These are phyloP conservation scores for Hormaphis cornu DNA, from an alignment of 1,140 invertebrate genomes.

Conservation along the genomic window DNA sequence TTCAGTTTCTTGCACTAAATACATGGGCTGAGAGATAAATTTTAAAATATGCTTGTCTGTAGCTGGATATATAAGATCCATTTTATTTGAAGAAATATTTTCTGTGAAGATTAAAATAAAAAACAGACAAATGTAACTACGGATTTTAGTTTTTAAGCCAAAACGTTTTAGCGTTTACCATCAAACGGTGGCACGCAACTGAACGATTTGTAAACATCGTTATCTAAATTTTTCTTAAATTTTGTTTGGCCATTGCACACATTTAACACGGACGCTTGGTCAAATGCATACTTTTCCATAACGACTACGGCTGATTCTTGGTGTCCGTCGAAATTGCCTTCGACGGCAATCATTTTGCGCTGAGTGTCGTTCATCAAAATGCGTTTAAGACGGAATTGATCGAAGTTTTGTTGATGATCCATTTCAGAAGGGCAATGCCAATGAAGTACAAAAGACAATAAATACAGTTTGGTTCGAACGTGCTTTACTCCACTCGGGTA, in stretches of 20 bases:
- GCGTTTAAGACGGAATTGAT: neutral
- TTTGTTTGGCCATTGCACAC: neutral
- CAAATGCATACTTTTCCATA: slow-evolving; percentile 14
- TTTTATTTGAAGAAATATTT: slow-evolving; percentile 46
- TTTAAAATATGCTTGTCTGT: slow-evolving; percentile 84
- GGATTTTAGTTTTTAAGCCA: too few relatives aligned
- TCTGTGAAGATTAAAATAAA: too few relatives aligned
- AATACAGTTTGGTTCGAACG: too few relatives aligned
- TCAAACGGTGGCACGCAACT: slow-evolving; percentile 7
- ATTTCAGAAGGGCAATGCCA: neutral
- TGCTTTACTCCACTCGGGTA: too few relatives aligned
- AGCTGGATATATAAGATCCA: slow-evolving; percentile 74
- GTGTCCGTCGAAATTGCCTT: neutral
- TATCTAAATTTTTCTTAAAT: neutral
- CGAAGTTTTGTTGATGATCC: neutral
- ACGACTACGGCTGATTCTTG: neutral
- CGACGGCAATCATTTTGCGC: slow-evolving; percentile 18
- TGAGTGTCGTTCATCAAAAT: slow-evolving; percentile 21
- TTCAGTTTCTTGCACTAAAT: slow-evolving; percentile 74
- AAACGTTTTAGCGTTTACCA: neutral
- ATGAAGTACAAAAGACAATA: too few relatives aligned
- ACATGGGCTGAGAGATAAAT: slow-evolving; percentile 60
- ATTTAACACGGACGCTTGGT: neutral
- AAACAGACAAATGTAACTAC: too few relatives aligned
- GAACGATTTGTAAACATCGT: slow-evolving; percentile 16